A percentile compares a stretch with the other conserved stretches of the same genome.
These are phyloP conservation scores for Drosophila obscura DNA, from an alignment of 1,140 invertebrate genomes.

Conservation along the genomic window DNA sequence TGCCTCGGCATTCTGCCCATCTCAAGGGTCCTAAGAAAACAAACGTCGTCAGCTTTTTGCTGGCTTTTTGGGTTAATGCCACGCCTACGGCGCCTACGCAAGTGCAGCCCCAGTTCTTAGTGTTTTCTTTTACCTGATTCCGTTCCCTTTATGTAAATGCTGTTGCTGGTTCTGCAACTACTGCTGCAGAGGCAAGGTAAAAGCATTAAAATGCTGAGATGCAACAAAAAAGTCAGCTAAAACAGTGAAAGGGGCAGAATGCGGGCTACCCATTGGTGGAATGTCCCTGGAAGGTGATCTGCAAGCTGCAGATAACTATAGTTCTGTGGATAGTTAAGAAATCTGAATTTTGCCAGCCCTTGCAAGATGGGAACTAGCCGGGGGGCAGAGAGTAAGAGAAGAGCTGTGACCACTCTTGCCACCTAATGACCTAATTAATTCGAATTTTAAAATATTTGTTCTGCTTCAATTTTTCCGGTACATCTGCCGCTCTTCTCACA, in stretches of 20 bases:
- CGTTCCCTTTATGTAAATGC: neutral
- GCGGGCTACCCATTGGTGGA: constrained; percentile 12
- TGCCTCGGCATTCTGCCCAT: constrained; percentile 38
- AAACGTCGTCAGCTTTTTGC: constrained; percentile 48
- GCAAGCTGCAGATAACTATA: too few species aligned
- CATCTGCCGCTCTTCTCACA: too few species aligned
- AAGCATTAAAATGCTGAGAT: constrained; percentile 44
- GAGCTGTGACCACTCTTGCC: too few species aligned
- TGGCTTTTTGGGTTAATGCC: constrained; percentile 64
- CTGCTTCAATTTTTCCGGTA: too few species aligned
- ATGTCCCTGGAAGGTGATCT: too few species aligned
- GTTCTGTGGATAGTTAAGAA: too few species aligned
- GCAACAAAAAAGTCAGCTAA: constrained; percentile 29
- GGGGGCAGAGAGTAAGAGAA: too few species aligned
- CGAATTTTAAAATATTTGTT: too few species aligned
- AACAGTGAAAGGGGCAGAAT: constrained; percentile 18
- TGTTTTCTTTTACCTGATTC: constrained; percentile 15
- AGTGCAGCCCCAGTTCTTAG: constrained; percentile 15
- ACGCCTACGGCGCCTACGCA: constrained; percentile 36
- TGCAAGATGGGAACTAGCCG: too few species aligned
- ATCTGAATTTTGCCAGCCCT: too few species aligned
- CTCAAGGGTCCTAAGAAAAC: constrained; percentile 46
- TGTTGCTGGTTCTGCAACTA: constrained; percentile 14
- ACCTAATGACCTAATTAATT: too few species aligned
- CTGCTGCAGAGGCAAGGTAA: constrained; percentile 30